These are phyloP conservation scores for Stomatorhinus ivindoensis DNA, from an alignment of 2,113 vertebrate species.

Conservation along the genomic window DNA sequence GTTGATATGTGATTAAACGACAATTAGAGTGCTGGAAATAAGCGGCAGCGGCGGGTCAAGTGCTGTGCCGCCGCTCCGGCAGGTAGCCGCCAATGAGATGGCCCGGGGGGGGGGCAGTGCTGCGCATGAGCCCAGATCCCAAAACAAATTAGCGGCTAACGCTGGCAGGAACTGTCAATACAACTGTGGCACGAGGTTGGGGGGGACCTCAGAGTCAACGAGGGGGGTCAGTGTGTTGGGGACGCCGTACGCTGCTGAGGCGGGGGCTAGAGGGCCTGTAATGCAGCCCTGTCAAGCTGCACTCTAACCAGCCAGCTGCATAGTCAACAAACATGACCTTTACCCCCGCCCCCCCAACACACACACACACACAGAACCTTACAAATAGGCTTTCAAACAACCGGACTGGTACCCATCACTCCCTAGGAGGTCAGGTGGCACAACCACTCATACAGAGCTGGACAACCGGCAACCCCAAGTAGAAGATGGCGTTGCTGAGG, in stretches of 20 bases:
- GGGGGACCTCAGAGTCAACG: neutral
- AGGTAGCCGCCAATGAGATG: slow-evolving; percentile 60
- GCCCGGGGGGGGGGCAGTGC: slow-evolving; percentile 50
- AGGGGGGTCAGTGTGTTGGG: neutral
- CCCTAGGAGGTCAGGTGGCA: neutral
- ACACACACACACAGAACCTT: neutral
- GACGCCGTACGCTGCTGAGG: neutral
- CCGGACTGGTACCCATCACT: neutral
- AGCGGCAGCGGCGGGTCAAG: slow-evolving; percentile 60
- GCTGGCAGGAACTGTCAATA: slow-evolving; percentile 48
- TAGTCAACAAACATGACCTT: neutral
- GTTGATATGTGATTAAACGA: slow-evolving; percentile 74
- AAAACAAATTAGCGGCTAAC: slow-evolving; percentile 61
- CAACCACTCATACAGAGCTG: neutral
- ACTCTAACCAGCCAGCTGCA: neutral
- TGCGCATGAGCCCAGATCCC: slow-evolving; percentile 49
- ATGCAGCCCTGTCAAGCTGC: neutral
- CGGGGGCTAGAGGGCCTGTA: neutral
- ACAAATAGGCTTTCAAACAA: neutral
- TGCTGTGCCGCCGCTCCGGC: slow-evolving; percentile 53
- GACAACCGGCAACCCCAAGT: neutral
- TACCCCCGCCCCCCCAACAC: neutral
- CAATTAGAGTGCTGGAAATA: slow-evolving; percentile 69
- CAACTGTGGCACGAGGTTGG: slow-evolving; percentile 24
- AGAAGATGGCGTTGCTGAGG: neutral